Percentiles rank a stretch among this genome's conserved stretches.
Conservation (phyloP, 2,797 vertebrate species). For the Schizopygopsis pylzovi region DNA sequence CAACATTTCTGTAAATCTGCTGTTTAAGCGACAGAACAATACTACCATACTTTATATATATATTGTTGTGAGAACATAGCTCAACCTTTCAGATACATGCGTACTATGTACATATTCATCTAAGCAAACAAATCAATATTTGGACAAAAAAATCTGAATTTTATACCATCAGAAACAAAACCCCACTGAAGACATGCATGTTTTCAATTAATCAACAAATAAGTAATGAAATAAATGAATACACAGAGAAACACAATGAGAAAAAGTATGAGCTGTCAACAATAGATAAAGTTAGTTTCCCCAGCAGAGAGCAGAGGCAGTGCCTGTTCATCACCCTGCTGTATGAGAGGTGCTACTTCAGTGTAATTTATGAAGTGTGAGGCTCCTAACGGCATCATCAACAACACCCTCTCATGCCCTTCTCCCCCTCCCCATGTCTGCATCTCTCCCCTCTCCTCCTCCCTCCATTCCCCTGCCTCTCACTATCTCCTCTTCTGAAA, state of each 20-base stretch:
- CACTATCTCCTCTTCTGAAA: slow-evolving; percentile 29
- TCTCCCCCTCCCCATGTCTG: slow-evolving; percentile 1
- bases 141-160: no score
- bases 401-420: slow-evolving; percentile 46
- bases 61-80: no score
- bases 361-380: slow-evolving; percentile 59
- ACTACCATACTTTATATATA: no score
- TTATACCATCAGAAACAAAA: no score
- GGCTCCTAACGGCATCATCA: slow-evolving; percentile 56
- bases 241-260: background rate
- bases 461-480: slow-evolving; percentile 6
- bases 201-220: background rate
- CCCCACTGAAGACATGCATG: background rate
- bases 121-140: no score
- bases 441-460: slow-evolving; percentile 28
- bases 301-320: slow-evolving; percentile 38
- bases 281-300: slow-evolving; percentile 52
- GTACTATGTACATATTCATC: no score
- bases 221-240: background rate
- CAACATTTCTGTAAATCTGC: background rate
- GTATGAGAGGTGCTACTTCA: slow-evolving; percentile 55
- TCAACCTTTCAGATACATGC: no score
- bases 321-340: slow-evolving; percentile 52
- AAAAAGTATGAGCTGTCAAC: slow-evolving; percentile 33
- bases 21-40: background rate